phyloP scores from a whole-genome alignment of 2,888 invertebrate genomes.

The Ecdyonurus torrentis region DNA sequence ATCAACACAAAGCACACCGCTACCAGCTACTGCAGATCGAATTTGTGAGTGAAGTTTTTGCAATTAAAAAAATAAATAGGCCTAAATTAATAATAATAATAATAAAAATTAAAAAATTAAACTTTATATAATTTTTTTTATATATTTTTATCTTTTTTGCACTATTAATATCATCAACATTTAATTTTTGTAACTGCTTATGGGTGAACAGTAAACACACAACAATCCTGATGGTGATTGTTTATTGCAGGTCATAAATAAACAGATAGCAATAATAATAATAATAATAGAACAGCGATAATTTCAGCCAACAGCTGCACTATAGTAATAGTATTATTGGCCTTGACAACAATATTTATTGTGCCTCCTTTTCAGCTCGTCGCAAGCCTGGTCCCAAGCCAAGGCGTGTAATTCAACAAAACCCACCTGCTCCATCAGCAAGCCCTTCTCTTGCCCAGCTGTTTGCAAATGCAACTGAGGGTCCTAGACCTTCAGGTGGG shows the following conservation, averaged over 20 bases:
- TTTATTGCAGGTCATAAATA: not conserved
- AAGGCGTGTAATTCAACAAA: constrained; percentile 33
- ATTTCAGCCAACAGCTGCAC: not conserved
- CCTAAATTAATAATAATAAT: too few relatives aligned
- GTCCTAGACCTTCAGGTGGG: constrained; percentile 37
- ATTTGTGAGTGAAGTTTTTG: too few relatives aligned
- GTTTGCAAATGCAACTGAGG: constrained; percentile 36
- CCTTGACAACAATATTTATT: not conserved
- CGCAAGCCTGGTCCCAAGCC: constrained; percentile 60
- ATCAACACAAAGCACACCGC: constrained; percentile 6
- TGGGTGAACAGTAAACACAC: too few relatives aligned
- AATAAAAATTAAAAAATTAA: too few relatives aligned
- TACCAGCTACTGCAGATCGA: not conserved
- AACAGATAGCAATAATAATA: not conserved
- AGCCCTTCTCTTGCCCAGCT: constrained; percentile 36
- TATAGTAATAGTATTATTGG: not conserved
- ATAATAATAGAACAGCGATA: too few relatives aligned
- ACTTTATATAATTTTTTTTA: not conserved
- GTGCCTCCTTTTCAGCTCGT: constrained; percentile 39
- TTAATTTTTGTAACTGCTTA: too few relatives aligned
- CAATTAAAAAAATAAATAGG: too few relatives aligned
- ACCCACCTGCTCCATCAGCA: constrained; percentile 12
- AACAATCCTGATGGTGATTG: too few relatives aligned
- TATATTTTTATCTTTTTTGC: not conserved
- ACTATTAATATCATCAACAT: too few relatives aligned